A percentile compares a stretch with the other conserved stretches of the same genome.
Evolutionary conservation across 2,797 vertebrate species (phyloP).

Genomic region (Sphaeramia orbicularis): DNA sequence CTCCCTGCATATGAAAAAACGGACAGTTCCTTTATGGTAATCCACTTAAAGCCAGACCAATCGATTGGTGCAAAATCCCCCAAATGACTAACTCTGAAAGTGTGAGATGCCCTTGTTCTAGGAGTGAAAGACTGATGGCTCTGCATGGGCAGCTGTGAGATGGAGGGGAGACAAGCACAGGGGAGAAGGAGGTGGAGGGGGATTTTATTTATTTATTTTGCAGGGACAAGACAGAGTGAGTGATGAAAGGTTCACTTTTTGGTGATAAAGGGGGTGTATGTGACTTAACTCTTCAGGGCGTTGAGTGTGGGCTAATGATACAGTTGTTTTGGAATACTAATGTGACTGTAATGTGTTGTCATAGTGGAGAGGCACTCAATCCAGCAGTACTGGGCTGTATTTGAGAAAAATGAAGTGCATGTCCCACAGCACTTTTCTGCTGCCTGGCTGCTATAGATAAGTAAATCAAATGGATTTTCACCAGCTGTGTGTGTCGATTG

Average conservation of each 20-base stretch:
- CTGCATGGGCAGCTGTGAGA: slow-evolving; percentile 27
- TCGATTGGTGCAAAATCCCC: slow-evolving; percentile 60
- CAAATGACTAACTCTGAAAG: slow-evolving; percentile 58
- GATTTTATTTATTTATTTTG: slow-evolving; percentile 44
- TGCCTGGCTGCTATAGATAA: slow-evolving; percentile 75
- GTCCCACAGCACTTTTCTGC: slow-evolving; percentile 65
- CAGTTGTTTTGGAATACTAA: slow-evolving; percentile 74
- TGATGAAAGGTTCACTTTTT: slow-evolving; percentile 60
- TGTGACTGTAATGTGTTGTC: slow-evolving; percentile 63
- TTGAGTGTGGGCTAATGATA: slow-evolving; percentile 67
- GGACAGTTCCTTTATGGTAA: slow-evolving; percentile 65
- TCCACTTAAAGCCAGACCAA: slow-evolving; percentile 66
- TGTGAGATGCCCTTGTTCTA: slow-evolving; percentile 66
- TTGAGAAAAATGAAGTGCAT: slow-evolving; percentile 52
- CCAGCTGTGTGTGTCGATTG: slow-evolving; percentile 53
- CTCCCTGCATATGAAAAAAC: slow-evolving; percentile 56
- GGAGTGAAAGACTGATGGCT: slow-evolving; percentile 56
- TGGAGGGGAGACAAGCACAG: slow-evolving; percentile 33
- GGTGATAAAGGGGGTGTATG: slow-evolving; percentile 55
- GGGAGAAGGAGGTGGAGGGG: slow-evolving; percentile 13
- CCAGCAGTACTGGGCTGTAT: slow-evolving; percentile 31
- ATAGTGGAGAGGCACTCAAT: slow-evolving; percentile 54
- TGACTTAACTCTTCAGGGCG: slow-evolving; percentile 62
- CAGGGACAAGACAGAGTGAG: slow-evolving; percentile 46
- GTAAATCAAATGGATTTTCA: slow-evolving; percentile 74